Base-by-base conservation (phyloP, 2,113 vertebrate genomes). In the Etheostoma spectabile region DNA sequence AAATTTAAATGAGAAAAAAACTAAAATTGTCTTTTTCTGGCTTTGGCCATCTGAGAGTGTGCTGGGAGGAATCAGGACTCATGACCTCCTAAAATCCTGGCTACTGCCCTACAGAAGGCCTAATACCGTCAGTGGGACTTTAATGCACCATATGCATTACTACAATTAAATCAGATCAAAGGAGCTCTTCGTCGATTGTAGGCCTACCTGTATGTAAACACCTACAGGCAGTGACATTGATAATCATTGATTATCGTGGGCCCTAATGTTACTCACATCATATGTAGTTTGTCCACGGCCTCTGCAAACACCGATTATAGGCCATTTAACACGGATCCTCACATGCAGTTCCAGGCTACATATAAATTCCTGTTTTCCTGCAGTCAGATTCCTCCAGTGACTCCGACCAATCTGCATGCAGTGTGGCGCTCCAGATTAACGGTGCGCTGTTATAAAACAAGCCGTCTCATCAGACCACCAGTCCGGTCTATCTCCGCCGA, bases 311-410 rank as follows among this genome's bases (percentile, higher is more conserved):
- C 46, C 6, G 2, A 61, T 42, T 42, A 11, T 42, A 30, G 30
- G 27, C 53, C 8, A 10, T n/a, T 8, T 22, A 30, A 2, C 19
- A 18, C 14, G 2, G 19, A 21, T 30, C 69, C 24, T 30, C 15
- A 33, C 35, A 12, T 1, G 7, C 5, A 48, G 35, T 8, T 1
- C 6, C 74, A 42, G 38, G 38, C 10, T 42, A 35, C 13, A 16
- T 27, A 21, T 21, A 1, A 5, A 48, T 21, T 56, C 14, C 30
- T 22, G 22, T 24, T n/a, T 60, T 21, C 70, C 2, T 45, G 30
- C n/a, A 18, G 18, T 22, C 46, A 35, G 74, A 84, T 82, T 82
- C 81, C 82, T 82, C 53, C 67, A 21, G 56, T 49, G 75, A 46
- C 68, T 72, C 14, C 55, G 73, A 77, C 52, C 77, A 2, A 24